Evolutionary conservation across 2,888 invertebrate species (phyloP).

Genomic region (Eristalinus aeneus): DNA sequence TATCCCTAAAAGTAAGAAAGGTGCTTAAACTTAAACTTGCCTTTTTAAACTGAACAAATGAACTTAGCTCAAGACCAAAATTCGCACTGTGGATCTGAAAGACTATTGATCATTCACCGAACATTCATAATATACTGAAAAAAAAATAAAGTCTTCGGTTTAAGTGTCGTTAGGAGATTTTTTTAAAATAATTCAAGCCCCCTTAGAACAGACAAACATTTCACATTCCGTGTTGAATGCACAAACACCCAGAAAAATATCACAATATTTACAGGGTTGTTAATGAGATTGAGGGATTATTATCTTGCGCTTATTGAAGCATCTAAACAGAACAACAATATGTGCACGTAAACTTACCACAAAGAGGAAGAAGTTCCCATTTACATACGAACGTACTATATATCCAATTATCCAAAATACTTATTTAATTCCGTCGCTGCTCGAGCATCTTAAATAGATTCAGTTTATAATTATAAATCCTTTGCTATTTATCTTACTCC

Average conservation of each 20-base stretch:
- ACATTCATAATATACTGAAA: too few relatives aligned
- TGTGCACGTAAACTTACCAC: not conserved
- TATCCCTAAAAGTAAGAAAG: too few relatives aligned
- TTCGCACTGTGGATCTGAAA: too few relatives aligned
- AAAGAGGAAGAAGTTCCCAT: not conserved
- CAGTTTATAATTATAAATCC: not conserved
- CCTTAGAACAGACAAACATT: too few relatives aligned
- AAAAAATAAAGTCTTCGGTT: too few relatives aligned
- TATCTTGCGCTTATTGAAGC: not conserved
- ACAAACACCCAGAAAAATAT: not conserved
- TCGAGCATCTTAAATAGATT: not conserved
- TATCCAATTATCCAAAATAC: slow-evolving; percentile 5
- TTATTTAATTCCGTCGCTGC: not conserved
- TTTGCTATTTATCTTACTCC: not conserved
- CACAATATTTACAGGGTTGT: not conserved
- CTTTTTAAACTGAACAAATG: too few relatives aligned
- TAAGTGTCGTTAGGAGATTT: too few relatives aligned
- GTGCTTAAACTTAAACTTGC: too few relatives aligned
- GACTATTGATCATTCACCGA: too few relatives aligned
- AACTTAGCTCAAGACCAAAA: too few relatives aligned
- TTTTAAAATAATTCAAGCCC: too few relatives aligned
- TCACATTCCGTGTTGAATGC: too few relatives aligned
- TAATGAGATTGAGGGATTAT: not conserved
- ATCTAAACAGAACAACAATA: not conserved
- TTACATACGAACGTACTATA: not conserved